A percentile compares a stretch with the other conserved stretches of the same genome.
These are phyloP conservation scores for Abscondita cerata DNA, from an alignment of 2,888 invertebrate species.

Conservation along the genomic window DNA sequence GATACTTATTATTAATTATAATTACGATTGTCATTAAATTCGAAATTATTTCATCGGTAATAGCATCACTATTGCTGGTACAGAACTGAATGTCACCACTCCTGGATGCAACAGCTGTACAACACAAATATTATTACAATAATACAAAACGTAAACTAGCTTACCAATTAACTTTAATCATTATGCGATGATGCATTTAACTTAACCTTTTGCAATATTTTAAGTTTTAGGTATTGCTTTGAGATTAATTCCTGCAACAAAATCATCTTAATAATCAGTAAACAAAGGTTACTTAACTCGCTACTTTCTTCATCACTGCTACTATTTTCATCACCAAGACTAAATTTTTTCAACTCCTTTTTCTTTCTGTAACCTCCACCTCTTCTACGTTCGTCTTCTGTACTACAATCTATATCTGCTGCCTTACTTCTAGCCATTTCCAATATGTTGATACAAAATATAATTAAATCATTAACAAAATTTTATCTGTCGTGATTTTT, in stretches of 20 bases:
- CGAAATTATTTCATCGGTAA: background rate
- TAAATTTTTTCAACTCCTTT: background rate
- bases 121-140: background rate
- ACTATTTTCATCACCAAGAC: background rate
- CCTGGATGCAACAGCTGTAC: background rate
- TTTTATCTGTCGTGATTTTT: too few species aligned
- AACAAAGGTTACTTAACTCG: background rate
- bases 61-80: background rate
- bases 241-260: too few species aligned
- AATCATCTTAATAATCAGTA: background rate
- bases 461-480: background rate
- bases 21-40: background rate
- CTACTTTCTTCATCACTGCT: too few species aligned
- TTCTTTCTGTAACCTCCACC: background rate
- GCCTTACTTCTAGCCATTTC: conserved; percentile 1
- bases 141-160: background rate
- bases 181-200: background rate
- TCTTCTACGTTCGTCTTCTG: background rate
- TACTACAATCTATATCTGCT: background rate
- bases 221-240: too few species aligned
- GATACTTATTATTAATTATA: background rate
- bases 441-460: background rate
- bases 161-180: background rate
- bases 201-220: too few species aligned
- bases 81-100: background rate